Conservation (phyloP, 2,113 vertebrate genomes). For the Oncorhynchus tshawytscha region DNA sequence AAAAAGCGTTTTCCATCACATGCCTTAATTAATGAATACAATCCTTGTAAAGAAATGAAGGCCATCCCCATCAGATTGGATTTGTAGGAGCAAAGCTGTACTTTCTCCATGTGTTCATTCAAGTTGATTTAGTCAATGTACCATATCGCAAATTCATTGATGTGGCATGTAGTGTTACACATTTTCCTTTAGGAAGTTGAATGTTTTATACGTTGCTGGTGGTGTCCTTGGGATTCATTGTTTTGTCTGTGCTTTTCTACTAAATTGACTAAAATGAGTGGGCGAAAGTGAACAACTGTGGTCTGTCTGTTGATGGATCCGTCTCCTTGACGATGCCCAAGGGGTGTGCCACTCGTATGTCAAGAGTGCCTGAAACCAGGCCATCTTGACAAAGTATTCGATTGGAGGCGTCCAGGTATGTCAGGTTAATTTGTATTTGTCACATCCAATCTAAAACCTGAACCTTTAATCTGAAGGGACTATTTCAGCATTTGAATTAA, state of each 20-base stretch:
- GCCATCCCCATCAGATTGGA: not conserved
- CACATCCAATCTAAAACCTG: not conserved
- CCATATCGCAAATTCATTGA: not conserved
- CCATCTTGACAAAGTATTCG: constrained; percentile 7
- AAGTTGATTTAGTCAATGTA: not conserved
- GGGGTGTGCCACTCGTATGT: constrained; percentile 42
- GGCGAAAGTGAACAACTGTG: constrained; percentile 12
- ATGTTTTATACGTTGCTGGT: not conserved
- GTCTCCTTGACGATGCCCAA: constrained; percentile 45
- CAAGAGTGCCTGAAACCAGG: constrained; percentile 28
- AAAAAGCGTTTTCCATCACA: no score
- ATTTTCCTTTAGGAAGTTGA: not conserved
- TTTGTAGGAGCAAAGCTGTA: not conserved
- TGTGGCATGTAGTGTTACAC: not conserved
- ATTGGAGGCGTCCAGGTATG: constrained; percentile 11
- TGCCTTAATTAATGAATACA: no score
- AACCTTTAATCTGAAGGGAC: not conserved
- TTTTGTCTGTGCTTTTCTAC: constrained; percentile 13
- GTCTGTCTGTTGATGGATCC: constrained; percentile 35
- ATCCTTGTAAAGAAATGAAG: no score
- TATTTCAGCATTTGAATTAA: no score
- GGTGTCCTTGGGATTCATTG: not conserved
- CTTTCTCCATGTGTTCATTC: not conserved
- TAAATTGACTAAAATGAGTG: constrained; percentile 2
- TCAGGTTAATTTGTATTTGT: constrained; percentile 25